A percentile compares a stretch with the other conserved stretches of the same genome.
phyloP scores from a whole-genome alignment of 2,888 invertebrate genomes.

The Chalcis sispes region DNA sequence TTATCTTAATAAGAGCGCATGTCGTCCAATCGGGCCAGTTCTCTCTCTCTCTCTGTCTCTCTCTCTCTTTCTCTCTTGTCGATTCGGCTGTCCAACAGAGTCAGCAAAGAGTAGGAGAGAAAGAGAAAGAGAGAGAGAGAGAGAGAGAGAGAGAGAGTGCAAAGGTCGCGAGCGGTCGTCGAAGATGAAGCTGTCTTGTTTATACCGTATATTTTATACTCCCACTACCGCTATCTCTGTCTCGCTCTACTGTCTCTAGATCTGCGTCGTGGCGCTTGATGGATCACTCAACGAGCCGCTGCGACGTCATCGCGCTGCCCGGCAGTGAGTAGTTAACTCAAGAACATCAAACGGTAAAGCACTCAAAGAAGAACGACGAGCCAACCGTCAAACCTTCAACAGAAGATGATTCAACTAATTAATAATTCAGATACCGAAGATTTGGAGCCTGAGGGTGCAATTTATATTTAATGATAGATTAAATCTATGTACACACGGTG shows the following conservation, averaged over 20 bases:
- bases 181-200: background rate
- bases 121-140: too few relatives aligned
- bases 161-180: slow-evolving; percentile 41
- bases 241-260: background rate
- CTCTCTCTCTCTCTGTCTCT: too few relatives aligned
- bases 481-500: background rate
- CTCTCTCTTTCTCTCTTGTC: too few relatives aligned
- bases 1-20: too few relatives aligned
- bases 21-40: too few relatives aligned
- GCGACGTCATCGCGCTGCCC: too few relatives aligned
- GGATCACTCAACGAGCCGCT: background rate
- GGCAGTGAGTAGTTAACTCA: slow-evolving; percentile 10
- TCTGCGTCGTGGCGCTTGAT: background rate
- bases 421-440: slow-evolving; percentile 39
- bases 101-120: too few relatives aligned
- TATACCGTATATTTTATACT: too few relatives aligned
- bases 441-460: slow-evolving; percentile 32
- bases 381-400: background rate
- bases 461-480: background rate
- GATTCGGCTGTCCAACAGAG: too few relatives aligned
- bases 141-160: slow-evolving; percentile 53
- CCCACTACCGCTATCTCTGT: too few relatives aligned
- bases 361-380: background rate
- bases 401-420: slow-evolving; percentile 23
- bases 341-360: slow-evolving; percentile 9